Conservation (phyloP, 2,113 vertebrate genomes). For the Anguilla japonica region DNA sequence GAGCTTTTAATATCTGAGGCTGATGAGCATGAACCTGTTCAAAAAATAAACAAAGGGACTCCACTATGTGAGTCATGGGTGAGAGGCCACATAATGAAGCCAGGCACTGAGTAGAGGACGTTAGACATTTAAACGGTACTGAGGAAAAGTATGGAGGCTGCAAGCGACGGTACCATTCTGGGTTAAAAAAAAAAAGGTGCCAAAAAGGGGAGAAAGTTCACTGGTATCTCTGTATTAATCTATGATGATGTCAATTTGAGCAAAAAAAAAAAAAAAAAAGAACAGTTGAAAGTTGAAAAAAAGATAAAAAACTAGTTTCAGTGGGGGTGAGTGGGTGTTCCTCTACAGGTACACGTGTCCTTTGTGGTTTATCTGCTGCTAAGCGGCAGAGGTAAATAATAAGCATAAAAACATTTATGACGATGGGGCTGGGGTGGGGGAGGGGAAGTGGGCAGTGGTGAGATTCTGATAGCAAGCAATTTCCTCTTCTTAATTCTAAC, state of each 20-base stretch:
- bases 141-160: background rate
- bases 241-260: background rate
- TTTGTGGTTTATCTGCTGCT: conserved; percentile 12
- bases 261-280: background rate
- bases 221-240: background rate
- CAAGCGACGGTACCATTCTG: background rate
- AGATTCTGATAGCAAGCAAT: conserved; percentile 1
- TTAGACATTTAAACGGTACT: background rate
- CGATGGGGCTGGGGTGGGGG: no score
- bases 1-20: background rate
- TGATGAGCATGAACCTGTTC: background rate
- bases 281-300: background rate
- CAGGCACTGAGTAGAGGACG: background rate
- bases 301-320: background rate
- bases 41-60: no score
- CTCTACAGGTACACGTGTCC: background rate
- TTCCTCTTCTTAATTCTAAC: background rate
- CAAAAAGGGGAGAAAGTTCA: background rate
- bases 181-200: background rate
- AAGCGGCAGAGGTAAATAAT: background rate
- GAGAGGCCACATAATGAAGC: background rate
- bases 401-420: background rate
- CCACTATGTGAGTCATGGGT: background rate
- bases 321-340: background rate
- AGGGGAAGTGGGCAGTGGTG: background rate